phyloP scores from a whole-genome alignment of 2,888 invertebrate genomes.

The Stenolophus ochropezus region DNA sequence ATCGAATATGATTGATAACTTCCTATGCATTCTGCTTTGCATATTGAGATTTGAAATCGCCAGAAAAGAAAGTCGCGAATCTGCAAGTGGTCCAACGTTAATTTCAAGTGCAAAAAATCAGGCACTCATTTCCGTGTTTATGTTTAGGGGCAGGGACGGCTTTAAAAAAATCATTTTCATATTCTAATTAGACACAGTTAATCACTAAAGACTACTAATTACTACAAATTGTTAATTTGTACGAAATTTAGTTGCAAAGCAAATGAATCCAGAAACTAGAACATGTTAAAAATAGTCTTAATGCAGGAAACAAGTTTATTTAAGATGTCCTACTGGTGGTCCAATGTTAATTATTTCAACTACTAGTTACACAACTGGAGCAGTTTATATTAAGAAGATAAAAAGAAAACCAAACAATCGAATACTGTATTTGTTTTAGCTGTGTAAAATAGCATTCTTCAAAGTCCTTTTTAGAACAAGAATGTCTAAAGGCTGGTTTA shows the following conservation, averaged over 20 bases:
- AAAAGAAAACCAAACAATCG: too few relatives aligned
- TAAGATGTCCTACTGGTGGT: neutral
- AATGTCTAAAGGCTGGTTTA: too few relatives aligned
- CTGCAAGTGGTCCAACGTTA: conserved; percentile 6
- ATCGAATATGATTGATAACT: conserved; percentile 27
- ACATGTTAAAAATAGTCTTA: neutral
- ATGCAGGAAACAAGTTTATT: neutral
- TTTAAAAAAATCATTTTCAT: neutral
- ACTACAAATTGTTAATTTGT: neutral
- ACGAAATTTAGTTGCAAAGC: neutral
- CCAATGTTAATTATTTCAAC: neutral
- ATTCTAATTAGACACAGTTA: too few relatives aligned
- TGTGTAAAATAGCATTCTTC: too few relatives aligned
- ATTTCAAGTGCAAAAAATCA: conserved; percentile 27
- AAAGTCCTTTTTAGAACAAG: too few relatives aligned
- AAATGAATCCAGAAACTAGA: neutral
- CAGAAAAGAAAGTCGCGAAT: conserved; percentile 38
- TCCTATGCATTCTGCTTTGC: conserved; percentile 24
- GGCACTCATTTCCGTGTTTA: neutral
- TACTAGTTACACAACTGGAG: neutral
- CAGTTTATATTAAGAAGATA: neutral
- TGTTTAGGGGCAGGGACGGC: neutral
- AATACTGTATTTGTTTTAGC: too few relatives aligned
- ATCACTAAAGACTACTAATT: too few relatives aligned
- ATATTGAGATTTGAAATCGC: conserved; percentile 25